Evolutionary conservation across 2,113 vertebrate genomes (phyloP).

Genomic region (Xenopus borealis): DNA sequence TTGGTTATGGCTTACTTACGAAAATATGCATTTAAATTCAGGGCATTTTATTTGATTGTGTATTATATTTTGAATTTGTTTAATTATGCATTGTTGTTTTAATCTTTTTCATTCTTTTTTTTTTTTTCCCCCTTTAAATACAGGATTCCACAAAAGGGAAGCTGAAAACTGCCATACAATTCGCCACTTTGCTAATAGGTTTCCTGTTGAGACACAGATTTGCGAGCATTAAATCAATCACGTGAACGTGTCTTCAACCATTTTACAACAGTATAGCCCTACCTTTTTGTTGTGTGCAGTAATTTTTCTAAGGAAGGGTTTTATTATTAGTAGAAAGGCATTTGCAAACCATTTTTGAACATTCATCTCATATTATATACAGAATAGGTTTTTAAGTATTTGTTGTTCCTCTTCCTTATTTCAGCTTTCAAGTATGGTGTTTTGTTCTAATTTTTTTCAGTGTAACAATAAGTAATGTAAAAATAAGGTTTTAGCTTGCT

Average conservation of each 20-base stretch:
- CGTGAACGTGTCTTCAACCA: conserved; percentile 50
- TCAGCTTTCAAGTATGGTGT: conserved; percentile 58
- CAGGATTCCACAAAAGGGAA: conserved; percentile 94
- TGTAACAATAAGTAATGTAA: conserved; percentile 60
- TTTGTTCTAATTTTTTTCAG: conserved; percentile 51
- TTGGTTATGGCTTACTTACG: too few species aligned
- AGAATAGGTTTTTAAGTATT: conserved; percentile 57
- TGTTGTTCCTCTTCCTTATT: conserved; percentile 51
- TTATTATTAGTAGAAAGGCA: conserved; percentile 69
- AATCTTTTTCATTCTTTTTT: too few species aligned
- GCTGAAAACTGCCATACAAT: conserved; percentile 79
- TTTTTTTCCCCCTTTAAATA: neutral
- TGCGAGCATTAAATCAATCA: conserved; percentile 70
- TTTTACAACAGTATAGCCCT: conserved; percentile 54
- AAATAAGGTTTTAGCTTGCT: neutral
- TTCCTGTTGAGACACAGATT: conserved; percentile 86
- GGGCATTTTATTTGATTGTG: too few species aligned
- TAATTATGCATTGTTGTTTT: too few species aligned
- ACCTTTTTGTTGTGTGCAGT: conserved; percentile 72
- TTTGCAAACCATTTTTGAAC: conserved; percentile 57
- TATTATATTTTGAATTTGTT: too few species aligned
- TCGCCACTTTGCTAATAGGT: conserved; percentile 83
- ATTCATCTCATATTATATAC: conserved; percentile 65
- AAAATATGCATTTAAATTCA: too few species aligned
- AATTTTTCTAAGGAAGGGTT: conserved; percentile 69